Evolutionary conservation across 2,113 vertebrate genomes (phyloP).

Genomic region (Apeltes quadracus): DNA sequence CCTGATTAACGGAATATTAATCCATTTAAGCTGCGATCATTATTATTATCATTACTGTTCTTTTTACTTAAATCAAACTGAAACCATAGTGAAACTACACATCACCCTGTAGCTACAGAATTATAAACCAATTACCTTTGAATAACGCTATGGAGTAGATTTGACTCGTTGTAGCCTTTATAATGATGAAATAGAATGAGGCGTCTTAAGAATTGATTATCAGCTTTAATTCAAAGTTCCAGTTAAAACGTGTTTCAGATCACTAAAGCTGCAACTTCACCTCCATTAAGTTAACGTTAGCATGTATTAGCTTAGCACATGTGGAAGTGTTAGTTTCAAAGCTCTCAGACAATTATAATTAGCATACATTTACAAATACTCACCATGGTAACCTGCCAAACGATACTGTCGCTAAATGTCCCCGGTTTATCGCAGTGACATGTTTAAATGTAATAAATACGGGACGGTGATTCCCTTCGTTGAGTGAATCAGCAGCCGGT

Average conservation of each 20-base stretch:
- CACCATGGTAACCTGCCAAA: slow-evolving; percentile 50
- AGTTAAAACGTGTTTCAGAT: background rate
- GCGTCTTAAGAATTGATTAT: background rate
- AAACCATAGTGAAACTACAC: background rate
- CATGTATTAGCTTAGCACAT: slow-evolving; percentile 42
- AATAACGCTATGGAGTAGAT: background rate
- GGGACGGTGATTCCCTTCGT: background rate
- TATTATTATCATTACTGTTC: background rate
- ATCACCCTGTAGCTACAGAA: background rate
- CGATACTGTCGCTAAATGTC: background rate
- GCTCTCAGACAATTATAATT: background rate
- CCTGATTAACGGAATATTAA: background rate
- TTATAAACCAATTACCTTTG: background rate
- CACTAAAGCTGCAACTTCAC: background rate
- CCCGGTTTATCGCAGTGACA: slow-evolving; percentile 4
- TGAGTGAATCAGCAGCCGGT: slow-evolving; percentile 25
- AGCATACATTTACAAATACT: background rate
- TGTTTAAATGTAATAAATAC: background rate
- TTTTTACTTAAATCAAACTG: background rate
- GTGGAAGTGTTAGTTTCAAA: background rate
- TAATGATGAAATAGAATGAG: background rate
- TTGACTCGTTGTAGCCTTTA: background rate
- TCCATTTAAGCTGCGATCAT: background rate
- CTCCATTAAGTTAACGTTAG: slow-evolving; percentile 23
- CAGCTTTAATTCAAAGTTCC: background rate